Base-by-base conservation (phyloP, 2,888 invertebrate species). In the Pemphredon lugubris region DNA sequence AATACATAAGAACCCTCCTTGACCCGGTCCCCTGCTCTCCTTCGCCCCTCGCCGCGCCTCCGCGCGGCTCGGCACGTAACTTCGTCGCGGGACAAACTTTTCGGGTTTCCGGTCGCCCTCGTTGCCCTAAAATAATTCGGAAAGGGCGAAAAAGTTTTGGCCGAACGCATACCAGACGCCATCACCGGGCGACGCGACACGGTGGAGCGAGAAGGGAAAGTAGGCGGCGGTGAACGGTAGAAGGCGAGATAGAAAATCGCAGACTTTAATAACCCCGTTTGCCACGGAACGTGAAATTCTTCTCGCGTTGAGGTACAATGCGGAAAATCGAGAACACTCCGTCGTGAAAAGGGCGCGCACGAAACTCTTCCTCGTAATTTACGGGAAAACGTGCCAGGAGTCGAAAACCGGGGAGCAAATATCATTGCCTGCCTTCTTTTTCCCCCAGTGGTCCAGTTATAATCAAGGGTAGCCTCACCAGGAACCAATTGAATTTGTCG, bases 251-350 rank as follows among this genome's bases (percentile, higher is more conserved):
- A 73, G 72, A 51, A 72, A 78, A 80, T 74, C 73, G 67, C 60
- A 68, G 73, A 74, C 77, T 82, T 83, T 81, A 84, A 84, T 82
- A 83, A 84, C 79, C 74, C 70, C 63, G 68, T 70, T 57, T 65
- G 23, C 69, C 69, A 74, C 73, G 66, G 70, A 48, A 44, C 73
- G 69, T 58, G 66, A 54, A 75, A 83, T 84, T 83, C 80, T 80
- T 76, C 81, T 74, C 79, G 72, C 75, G 77, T 79, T 75, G 75
- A 72, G 73, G 75, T 79, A 83, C 79, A 78, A 78, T 75, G 75
- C 71, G 73, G 75, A 79, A 81, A 72, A 78, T 74, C 71, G 77
- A 65, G 75, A 69, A 67, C 63, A 61, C 54, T 47, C 61, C 51
- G 61, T 51, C 63, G 60, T 54, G 64, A 64, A 71, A 68, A 78